Evolutionary conservation across 2,888 invertebrate species (phyloP).

Genomic region (Lottia gigantea): DNA sequence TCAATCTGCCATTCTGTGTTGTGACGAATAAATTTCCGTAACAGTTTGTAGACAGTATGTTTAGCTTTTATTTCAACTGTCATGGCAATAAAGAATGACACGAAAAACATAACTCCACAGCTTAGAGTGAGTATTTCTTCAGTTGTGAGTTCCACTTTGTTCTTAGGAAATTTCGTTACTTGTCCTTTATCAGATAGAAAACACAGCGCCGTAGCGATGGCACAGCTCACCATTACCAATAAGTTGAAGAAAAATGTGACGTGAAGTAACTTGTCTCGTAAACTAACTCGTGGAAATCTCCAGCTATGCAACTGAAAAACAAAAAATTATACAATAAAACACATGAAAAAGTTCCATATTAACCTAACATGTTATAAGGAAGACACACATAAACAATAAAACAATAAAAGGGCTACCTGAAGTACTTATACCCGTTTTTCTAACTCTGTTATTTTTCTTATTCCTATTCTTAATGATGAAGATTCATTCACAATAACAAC

Average conservation of each 20-base stretch:
- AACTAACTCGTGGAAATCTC: slow-evolving; percentile 70
- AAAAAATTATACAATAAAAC: slow-evolving; percentile 22
- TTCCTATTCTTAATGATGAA: slow-evolving; percentile 3
- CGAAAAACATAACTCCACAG: slow-evolving; percentile 72
- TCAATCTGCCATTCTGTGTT: slow-evolving; percentile 71
- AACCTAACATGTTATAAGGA: not conserved
- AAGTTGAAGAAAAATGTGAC: slow-evolving; percentile 70
- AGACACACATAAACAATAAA: not conserved
- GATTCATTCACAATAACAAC: slow-evolving; percentile 3
- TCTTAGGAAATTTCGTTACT: slow-evolving; percentile 55
- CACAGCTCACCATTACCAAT: slow-evolving; percentile 71
- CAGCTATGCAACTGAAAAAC: slow-evolving; percentile 69
- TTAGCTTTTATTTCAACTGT: slow-evolving; percentile 72
- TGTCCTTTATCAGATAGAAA: slow-evolving; percentile 69
- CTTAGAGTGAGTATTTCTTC: slow-evolving; percentile 71
- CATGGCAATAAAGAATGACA: slow-evolving; percentile 73
- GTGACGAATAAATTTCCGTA: slow-evolving; percentile 65
- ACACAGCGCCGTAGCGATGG: slow-evolving; percentile 71
- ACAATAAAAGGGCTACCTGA: slow-evolving; percentile 1
- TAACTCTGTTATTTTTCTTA: not conserved
- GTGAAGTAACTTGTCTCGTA: slow-evolving; percentile 71
- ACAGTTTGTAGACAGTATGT: slow-evolving; percentile 69
- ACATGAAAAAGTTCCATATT: not conserved
- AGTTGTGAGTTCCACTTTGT: slow-evolving; percentile 67
- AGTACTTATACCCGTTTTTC: slow-evolving; percentile 9